These are phyloP conservation scores for Sorex araneus DNA, from an alignment of 2,113 vertebrate genomes.

Conservation along the genomic window DNA sequence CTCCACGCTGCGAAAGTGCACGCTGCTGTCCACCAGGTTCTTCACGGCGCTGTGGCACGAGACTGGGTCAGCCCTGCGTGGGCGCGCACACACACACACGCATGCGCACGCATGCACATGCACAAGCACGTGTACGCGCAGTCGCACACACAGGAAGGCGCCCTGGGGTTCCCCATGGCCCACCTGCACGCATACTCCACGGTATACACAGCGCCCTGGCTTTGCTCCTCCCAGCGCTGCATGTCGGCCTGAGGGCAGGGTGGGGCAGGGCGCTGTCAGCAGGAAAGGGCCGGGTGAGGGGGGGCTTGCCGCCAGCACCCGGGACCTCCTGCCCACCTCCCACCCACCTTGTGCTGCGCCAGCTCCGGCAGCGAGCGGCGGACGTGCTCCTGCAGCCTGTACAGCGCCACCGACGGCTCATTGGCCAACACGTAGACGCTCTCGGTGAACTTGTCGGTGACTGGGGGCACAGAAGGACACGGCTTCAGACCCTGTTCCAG, in stretches of 20 bases:
- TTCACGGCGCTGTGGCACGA: slow-evolving; percentile 93
- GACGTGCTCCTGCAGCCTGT: slow-evolving; percentile 97
- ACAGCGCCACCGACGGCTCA: slow-evolving; percentile 97
- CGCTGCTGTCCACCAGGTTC: slow-evolving; percentile 95
- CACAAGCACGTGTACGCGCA: background rate
- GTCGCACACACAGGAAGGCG: no score
- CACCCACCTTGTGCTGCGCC: slow-evolving; percentile 96
- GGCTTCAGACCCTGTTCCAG: background rate
- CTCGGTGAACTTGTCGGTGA: slow-evolving; percentile 97
- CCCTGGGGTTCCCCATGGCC: no score
- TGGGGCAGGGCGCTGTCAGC: background rate
- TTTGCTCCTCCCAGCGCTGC: slow-evolving; percentile 99
- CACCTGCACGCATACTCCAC: slow-evolving; percentile 99
- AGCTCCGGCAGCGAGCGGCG: slow-evolving; percentile 95
- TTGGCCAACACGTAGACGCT: slow-evolving; percentile 98
- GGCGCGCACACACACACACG: no score
- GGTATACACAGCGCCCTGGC: slow-evolving; percentile 97
- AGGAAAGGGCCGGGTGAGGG: no score
- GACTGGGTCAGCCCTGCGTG: background rate
- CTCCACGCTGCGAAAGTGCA: slow-evolving; percentile 97
- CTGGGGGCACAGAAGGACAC: slow-evolving; percentile 83
- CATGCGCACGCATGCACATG: background rate
- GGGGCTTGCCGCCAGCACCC: no score
- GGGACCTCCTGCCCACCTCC: no score
- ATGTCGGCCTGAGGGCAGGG: slow-evolving; percentile 93